These are phyloP conservation scores for Paratilapia polleni DNA, from an alignment of 2,113 vertebrate genomes.

Conservation along the genomic window DNA sequence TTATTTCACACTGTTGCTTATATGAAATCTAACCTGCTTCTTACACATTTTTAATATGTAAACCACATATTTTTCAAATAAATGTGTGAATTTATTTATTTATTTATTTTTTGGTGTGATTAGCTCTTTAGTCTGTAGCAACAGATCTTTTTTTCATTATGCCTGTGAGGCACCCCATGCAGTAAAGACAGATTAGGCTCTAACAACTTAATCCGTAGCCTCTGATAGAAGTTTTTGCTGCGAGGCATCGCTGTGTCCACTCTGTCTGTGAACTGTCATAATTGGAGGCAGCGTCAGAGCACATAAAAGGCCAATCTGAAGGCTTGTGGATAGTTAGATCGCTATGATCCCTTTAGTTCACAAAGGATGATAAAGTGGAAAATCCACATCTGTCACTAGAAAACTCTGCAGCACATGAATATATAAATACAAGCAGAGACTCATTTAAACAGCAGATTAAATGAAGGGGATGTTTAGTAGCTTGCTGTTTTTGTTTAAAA, in stretches of 20 bases:
- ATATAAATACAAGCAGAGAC: background rate
- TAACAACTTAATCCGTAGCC: constrained; percentile 64
- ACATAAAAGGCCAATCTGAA: background rate
- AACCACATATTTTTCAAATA: background rate
- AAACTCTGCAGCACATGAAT: background rate
- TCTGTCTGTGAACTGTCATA: constrained; percentile 34
- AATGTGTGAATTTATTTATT: background rate
- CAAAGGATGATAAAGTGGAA: background rate
- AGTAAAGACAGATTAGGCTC: constrained; percentile 42
- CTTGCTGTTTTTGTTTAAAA: too few species aligned
- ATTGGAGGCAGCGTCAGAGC: constrained; percentile 25
- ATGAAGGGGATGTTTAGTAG: background rate
- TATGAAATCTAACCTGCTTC: background rate
- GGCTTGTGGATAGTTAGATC: background rate
- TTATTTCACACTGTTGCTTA: background rate
- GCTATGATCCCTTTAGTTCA: constrained; percentile 3
- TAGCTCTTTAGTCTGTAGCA: background rate
- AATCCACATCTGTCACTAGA: constrained; percentile 1
- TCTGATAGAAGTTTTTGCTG: constrained; percentile 43
- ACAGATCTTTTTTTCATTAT: constrained; percentile 18
- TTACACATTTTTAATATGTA: background rate
- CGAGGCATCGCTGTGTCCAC: constrained; percentile 18
- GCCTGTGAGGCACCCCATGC: background rate
- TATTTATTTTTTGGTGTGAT: background rate
- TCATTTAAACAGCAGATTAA: background rate